These are phyloP conservation scores for Boloria euphrosyne DNA, from an alignment of 2,888 invertebrate species.

Conservation along the genomic window DNA sequence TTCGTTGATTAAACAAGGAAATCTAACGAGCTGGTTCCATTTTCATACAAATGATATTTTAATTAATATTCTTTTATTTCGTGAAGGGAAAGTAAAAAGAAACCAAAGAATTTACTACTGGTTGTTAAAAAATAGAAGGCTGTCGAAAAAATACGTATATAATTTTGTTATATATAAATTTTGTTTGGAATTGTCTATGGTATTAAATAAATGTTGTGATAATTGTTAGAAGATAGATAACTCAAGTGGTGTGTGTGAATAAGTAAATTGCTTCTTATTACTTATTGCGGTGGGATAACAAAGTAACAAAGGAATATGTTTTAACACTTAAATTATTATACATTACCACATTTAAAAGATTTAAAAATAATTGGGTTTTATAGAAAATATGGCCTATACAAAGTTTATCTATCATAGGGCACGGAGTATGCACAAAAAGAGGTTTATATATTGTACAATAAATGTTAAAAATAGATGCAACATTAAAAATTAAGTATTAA, in stretches of 20 bases:
- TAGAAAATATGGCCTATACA: too few relatives aligned
- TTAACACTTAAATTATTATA: neutral
- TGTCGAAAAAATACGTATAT: constrained; percentile 18
- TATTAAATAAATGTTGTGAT: constrained; percentile 22
- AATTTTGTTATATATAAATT: constrained; percentile 1
- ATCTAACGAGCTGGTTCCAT: too few relatives aligned
- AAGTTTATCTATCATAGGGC: too few relatives aligned
- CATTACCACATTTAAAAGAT: neutral
- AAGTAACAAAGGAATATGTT: constrained; percentile 6
- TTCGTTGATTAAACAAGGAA: too few relatives aligned
- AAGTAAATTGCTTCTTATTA: constrained; percentile 5
- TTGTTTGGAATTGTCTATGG: constrained; percentile 6
- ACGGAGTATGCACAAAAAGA: constrained; percentile 2
- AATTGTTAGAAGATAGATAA: constrained; percentile 19
- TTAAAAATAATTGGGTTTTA: neutral
- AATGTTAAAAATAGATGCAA: neutral
- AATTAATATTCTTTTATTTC: too few relatives aligned
- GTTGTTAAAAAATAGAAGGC: constrained; percentile 2
- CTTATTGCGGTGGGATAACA: constrained; percentile 9
- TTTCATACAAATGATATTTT: too few relatives aligned
- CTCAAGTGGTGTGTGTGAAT: neutral
- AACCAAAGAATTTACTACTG: neutral
- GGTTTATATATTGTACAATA: neutral
- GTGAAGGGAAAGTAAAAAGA: too few relatives aligned
- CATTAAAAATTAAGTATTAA: too few relatives aligned